Evolutionary conservation across 2,797 vertebrate species (phyloP), one percentile per base, ranked within the genome.

Genomic region (Poeciliopsis gracilis): DNA sequence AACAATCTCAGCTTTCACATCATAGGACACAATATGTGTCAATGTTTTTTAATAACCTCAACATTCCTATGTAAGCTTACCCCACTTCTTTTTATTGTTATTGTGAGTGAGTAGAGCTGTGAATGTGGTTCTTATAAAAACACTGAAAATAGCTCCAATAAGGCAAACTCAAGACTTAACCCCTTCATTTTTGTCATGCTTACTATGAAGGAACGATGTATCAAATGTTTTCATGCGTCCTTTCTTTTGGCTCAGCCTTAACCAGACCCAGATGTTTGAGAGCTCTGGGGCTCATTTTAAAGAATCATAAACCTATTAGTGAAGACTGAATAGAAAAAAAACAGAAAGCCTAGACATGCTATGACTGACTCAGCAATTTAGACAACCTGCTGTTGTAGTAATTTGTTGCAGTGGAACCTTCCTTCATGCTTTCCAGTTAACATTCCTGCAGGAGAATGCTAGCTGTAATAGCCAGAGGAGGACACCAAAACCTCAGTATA

Each of bases 251-350:
- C 87, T 89, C 80, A 69, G 57, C 75, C 49, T 66, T 95, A 95
- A 95, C 90, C 75, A 85, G 84, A 61, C 84, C 93, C 94, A 95
- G 95, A 95, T 96, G 95, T 86, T 76, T 20, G 4, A 70, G 76
- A 85, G 77, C 77, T 81, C 82, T 9, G 45, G 66, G 78, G 73
- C 73, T 82, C 83, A 88, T 85, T 91, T 94, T 89, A 91, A 93
- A 91, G 90, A 93, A 90, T 93, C 84, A 90, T 93, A 92, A 95
- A 94, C 91, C 91, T 94, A 90, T 92, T 89, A 79, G 74, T 61
- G 61, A n/a, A 41, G 45, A 83, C 57, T 73, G 47, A 73, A 71
- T 3, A 23, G 67, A 49, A 33, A 67, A 59, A 25, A 76, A 43
- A 43, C 77, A 81, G 49, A 76, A 51, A 66, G 16, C 16, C 5